phyloP scores from a whole-genome alignment of 2,113 vertebrate species.

The Fregata magnificens region DNA sequence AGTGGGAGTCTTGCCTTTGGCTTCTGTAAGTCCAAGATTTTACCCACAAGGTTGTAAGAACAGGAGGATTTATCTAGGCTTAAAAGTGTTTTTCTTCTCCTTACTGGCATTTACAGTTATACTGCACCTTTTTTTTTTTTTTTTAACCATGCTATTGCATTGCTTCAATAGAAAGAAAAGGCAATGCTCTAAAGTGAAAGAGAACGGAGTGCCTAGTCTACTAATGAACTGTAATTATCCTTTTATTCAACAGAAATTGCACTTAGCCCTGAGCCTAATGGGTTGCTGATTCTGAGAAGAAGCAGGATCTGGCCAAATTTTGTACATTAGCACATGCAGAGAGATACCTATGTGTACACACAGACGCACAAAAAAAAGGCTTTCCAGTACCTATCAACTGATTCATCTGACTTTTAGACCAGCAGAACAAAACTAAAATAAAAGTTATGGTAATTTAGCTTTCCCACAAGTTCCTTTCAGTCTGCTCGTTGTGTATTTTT shows the following conservation, averaged over 20 bases:
- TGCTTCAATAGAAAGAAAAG: not conserved
- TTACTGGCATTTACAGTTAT: not conserved
- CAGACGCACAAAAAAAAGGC: not conserved
- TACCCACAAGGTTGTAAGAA: not conserved
- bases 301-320: not conserved
- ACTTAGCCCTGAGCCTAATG: not conserved
- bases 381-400: not conserved
- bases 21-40: not conserved
- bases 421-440: not conserved
- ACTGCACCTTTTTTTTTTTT: not conserved
- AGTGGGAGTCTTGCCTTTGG: not conserved
- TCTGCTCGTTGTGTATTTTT: not conserved
- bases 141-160: not conserved
- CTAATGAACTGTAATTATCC: conserved; percentile 16
- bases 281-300: not conserved
- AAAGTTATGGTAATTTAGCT: not conserved
- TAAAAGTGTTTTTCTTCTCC: not conserved
- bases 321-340: not conserved
- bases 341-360: not conserved
- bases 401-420: not conserved
- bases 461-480: not conserved
- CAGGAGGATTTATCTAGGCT: not conserved
- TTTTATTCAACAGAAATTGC: not conserved
- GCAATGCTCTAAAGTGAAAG: not conserved
- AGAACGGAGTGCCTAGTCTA: not conserved